Evolutionary conservation across 2,113 vertebrate genomes (phyloP).

Genomic region (Hippocampus comes): DNA sequence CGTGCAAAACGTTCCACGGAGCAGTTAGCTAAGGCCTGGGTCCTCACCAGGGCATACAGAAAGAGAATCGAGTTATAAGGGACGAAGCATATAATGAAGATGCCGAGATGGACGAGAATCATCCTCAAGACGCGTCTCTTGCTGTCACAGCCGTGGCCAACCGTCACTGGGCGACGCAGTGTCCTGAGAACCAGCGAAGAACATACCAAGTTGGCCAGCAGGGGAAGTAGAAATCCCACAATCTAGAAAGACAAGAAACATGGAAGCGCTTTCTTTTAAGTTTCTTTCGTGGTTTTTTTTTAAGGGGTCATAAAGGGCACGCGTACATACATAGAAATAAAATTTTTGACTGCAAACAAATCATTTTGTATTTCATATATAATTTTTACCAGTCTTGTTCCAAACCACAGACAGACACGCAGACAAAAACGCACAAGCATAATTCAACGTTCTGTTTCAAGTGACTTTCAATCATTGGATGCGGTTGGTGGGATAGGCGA

Average conservation of each 20-base stretch:
- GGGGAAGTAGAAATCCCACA: conserved; percentile 90
- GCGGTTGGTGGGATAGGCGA: background rate
- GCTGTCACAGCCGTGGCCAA: conserved; percentile 90
- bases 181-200: conserved; percentile 93
- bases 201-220: conserved; percentile 89
- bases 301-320: background rate
- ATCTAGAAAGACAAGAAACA: conserved; percentile 41
- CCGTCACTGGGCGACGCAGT: conserved; percentile 82
- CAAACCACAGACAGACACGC: background rate
- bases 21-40: conserved; percentile 87
- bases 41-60: conserved; percentile 89
- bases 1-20: conserved; percentile 86
- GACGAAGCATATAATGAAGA: conserved; percentile 94
- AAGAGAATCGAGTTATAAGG: conserved; percentile 97
- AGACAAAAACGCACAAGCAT: background rate
- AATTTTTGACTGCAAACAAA: background rate
- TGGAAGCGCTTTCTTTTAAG: background rate
- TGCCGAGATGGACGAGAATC: conserved; percentile 92
- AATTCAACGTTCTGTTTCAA: background rate
- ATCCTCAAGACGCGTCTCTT: conserved; percentile 91
- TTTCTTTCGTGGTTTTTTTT: background rate
- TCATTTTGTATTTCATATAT: background rate
- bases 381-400: background rate
- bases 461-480: background rate
- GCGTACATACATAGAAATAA: background rate